Conservation (phyloP, 2,888 invertebrate genomes). For the Scaptomyza flava region DNA sequence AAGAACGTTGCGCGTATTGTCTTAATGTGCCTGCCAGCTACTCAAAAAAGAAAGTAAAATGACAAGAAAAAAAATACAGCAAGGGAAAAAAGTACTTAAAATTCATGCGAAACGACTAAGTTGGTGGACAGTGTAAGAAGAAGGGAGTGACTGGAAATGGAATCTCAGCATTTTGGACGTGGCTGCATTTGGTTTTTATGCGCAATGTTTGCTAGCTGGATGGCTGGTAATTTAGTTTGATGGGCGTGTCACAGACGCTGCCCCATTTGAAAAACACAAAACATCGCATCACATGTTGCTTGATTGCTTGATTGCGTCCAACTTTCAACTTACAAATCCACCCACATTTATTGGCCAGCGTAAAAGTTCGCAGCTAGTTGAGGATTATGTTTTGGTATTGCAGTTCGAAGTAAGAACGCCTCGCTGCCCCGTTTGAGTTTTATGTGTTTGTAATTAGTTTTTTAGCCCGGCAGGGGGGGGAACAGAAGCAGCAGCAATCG, state of each 20-base stretch:
- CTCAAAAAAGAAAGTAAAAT: constrained; percentile 8
- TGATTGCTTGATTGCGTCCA: constrained; percentile 18
- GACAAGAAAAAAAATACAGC: neutral
- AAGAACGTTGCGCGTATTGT: constrained; percentile 43
- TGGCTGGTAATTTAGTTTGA: constrained; percentile 73
- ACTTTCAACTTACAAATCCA: neutral
- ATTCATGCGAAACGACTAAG: constrained; percentile 61
- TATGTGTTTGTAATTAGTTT: constrained; percentile 81
- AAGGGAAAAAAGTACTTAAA: constrained; percentile 44
- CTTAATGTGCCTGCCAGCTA: constrained; percentile 56
- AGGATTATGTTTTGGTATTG: constrained; percentile 39
- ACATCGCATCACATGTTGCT: constrained; percentile 73
- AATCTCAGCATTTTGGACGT: constrained; percentile 41
- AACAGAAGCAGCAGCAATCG: neutral
- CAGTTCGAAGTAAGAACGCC: constrained; percentile 1
- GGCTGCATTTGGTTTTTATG: constrained; percentile 60
- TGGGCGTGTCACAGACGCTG: constrained; percentile 71
- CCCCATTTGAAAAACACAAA: constrained; percentile 46
- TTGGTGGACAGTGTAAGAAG: constrained; percentile 23
- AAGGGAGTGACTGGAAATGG: constrained; percentile 5
- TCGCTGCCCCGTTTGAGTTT: constrained; percentile 65
- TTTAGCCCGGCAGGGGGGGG: constrained; percentile 44
- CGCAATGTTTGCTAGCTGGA: constrained; percentile 11
- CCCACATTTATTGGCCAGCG: constrained; percentile 36
- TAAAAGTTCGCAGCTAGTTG: constrained; percentile 54